Percentiles rank a stretch among this genome's conserved stretches.
These are phyloP conservation scores for Sebastolobus alascanus DNA, from an alignment of 2,797 vertebrate genomes.

Conservation along the genomic window DNA sequence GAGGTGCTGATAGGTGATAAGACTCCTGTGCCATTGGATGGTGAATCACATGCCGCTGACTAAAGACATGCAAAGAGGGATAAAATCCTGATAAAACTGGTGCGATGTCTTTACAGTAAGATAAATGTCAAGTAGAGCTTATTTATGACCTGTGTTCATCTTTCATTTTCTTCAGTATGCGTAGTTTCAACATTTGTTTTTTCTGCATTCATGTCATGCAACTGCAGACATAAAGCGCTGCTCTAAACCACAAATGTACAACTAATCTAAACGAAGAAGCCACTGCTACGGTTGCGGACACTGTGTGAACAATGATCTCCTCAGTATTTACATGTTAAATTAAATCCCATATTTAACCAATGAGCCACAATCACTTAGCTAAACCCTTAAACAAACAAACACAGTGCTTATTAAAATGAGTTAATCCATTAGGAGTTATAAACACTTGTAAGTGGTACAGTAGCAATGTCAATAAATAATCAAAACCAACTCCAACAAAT, in stretches of 20 bases:
- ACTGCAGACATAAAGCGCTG: neutral
- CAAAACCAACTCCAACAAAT: neutral
- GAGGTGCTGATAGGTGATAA: slow-evolving; percentile 69
- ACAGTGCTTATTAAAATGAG: neutral
- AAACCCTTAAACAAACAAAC: neutral
- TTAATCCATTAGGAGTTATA: neutral
- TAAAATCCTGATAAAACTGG: slow-evolving; percentile 38
- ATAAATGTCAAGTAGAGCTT: slow-evolving; percentile 54
- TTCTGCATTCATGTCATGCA: neutral
- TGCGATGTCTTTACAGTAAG: slow-evolving; percentile 10
- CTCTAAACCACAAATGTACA: neutral
- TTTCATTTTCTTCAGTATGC: neutral
- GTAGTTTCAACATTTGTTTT: neutral
- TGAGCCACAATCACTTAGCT: neutral
- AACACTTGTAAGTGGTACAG: neutral
- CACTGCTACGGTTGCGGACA: slow-evolving; percentile 6
- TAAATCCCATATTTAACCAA: neutral
- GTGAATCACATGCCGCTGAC: slow-evolving; percentile 33
- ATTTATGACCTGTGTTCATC: slow-evolving; percentile 20
- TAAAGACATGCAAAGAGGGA: slow-evolving; percentile 36
- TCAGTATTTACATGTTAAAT: slow-evolving; percentile 17
- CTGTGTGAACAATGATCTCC: neutral
- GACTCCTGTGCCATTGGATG: slow-evolving; percentile 11
- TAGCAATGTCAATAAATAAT: neutral
- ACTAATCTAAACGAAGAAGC: slow-evolving; percentile 17